Percentiles rank a stretch among this genome's conserved stretches.
These are phyloP conservation scores for Propsilocerus akamusi DNA, from an alignment of 1,140 invertebrate genomes.

Conservation along the genomic window DNA sequence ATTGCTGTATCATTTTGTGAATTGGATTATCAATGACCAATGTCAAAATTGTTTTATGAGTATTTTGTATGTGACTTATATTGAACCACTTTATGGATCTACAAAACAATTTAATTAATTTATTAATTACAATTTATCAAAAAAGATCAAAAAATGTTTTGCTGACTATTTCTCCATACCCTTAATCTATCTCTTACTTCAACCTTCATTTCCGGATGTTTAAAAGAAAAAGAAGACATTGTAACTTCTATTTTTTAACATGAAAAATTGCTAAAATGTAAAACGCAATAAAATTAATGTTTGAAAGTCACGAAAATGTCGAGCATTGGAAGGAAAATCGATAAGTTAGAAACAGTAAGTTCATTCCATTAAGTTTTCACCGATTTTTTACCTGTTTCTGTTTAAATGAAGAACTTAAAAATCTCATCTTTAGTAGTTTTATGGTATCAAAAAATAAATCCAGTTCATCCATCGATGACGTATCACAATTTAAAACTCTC, in stretches of 20 bases:
- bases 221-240: background rate
- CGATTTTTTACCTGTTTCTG: background rate
- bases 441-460: background rate
- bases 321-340: background rate
- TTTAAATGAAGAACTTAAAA: background rate
- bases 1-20: too few relatives aligned
- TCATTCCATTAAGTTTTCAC: too few relatives aligned
- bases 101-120: too few relatives aligned
- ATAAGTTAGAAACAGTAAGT: too few relatives aligned
- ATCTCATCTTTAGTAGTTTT: background rate
- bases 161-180: too few relatives aligned
- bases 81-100: too few relatives aligned
- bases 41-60: too few relatives aligned
- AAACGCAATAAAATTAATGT: constrained; percentile 1
- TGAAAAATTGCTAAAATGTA: background rate
- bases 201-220: background rate
- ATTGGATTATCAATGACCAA: too few relatives aligned
- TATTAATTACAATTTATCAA: too few relatives aligned
- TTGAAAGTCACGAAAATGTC: background rate
- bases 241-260: background rate
- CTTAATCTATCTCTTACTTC: background rate
- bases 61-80: too few relatives aligned
- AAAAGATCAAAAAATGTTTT: too few relatives aligned
- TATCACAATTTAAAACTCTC: background rate
- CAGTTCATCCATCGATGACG: background rate